Percentiles rank a stretch among this genome's conserved stretches.
Evolutionary conservation across 2,113 vertebrate species (phyloP).

Genomic region (Murina feae): DNA sequence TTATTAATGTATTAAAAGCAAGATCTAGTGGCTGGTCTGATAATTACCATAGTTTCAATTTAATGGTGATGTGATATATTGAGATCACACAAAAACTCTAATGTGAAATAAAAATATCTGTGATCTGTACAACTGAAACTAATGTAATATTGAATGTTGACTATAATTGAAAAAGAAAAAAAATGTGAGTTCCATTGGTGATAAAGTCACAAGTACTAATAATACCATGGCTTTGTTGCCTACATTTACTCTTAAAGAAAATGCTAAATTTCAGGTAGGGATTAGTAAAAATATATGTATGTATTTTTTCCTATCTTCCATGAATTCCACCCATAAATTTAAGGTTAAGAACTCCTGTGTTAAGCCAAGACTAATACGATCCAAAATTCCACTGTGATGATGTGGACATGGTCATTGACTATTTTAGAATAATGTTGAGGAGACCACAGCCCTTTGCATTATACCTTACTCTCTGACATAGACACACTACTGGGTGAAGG

Average conservation of each 20-base stretch:
- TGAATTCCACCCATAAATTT: not conserved
- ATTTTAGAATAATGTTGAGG: not conserved
- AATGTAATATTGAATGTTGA: not conserved
- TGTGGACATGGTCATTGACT: not conserved
- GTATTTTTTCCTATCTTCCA: not conserved
- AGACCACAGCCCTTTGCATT: not conserved
- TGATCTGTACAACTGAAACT: not conserved
- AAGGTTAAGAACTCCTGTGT: not conserved
- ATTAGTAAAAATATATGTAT: not conserved
- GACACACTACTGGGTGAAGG: not conserved
- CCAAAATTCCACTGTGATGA: not conserved
- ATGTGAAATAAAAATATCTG: not conserved
- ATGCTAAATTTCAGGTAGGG: not conserved
- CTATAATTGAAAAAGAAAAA: not conserved
- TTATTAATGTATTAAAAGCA: conserved; percentile 1
- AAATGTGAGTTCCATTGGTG: not conserved
- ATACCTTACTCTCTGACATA: not conserved
- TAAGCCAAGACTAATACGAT: not conserved
- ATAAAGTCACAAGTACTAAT: not conserved
- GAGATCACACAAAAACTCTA: not conserved
- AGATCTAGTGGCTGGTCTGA: not conserved
- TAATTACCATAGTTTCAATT: conserved; percentile 19
- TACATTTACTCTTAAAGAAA: not conserved
- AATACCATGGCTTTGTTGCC: not conserved
- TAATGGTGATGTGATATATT: not conserved